Conservation (phyloP, 2,113 vertebrate species). For the Rhinopomastus cyanomelas region DNA sequence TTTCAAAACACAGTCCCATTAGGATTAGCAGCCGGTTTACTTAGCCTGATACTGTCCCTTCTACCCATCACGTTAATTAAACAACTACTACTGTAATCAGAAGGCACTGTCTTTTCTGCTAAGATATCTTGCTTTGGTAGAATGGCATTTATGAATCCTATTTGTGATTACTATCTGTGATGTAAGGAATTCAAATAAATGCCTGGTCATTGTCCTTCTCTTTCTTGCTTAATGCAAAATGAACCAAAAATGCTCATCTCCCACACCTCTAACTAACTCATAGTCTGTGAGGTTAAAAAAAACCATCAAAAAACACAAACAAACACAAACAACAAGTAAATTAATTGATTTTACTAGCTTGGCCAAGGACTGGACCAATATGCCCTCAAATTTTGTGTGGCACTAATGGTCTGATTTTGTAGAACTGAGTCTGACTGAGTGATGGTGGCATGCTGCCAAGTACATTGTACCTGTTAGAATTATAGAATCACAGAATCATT, state of each 20-base stretch:
- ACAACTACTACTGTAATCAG: not conserved
- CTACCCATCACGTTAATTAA: not conserved
- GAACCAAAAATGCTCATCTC: not conserved
- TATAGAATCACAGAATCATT: no score
- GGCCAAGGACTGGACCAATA: not conserved
- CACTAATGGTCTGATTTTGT: not conserved
- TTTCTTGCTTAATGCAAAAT: not conserved
- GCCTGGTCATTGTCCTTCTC: not conserved
- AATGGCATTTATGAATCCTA: not conserved
- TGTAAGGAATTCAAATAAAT: not conserved
- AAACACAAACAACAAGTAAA: not conserved
- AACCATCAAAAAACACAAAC: not conserved
- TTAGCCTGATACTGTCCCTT: not conserved
- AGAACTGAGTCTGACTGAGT: not conserved
- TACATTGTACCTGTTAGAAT: not conserved
- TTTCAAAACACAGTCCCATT: not conserved
- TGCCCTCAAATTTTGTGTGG: not conserved
- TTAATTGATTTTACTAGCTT: not conserved
- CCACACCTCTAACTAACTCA: not conserved
- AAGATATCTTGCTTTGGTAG: not conserved
- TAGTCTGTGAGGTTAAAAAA: not conserved
- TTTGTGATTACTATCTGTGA: not conserved
- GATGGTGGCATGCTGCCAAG: not conserved
- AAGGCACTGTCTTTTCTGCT: not conserved
- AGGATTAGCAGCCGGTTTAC: conserved; percentile 17